Conservation (phyloP, 1,140 invertebrate species). For the Danaus melanippus region DNA sequence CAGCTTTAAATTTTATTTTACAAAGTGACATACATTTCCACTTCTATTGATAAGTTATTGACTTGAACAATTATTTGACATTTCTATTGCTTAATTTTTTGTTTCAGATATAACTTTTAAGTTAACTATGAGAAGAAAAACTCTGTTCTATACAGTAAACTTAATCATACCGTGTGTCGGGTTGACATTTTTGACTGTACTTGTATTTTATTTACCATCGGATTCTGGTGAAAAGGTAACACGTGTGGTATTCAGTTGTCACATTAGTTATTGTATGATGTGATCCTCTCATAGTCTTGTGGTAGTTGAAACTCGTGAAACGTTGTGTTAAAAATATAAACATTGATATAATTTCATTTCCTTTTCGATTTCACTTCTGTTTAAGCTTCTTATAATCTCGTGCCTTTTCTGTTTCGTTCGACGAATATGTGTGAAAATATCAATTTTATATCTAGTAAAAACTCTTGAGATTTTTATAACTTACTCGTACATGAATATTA, state of each 20-base stretch:
- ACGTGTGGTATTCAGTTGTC: conserved; percentile 5
- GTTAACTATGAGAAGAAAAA: conserved; percentile 97
- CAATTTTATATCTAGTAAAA: no score
- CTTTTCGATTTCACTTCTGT: no score
- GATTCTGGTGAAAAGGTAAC: conserved; percentile 97
- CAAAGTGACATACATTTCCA: not conserved
- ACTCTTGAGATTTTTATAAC: no score
- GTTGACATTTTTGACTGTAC: conserved; percentile 96
- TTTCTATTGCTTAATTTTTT: conserved; percentile 18
- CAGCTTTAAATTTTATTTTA: not conserved
- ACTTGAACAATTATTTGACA: not conserved
- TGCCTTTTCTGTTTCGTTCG: no score
- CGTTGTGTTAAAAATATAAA: no score
- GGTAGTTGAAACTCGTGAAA: not conserved
- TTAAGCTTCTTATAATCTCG: no score
- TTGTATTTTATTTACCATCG: conserved; percentile 98
- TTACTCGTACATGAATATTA: no score
- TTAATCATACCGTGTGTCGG: conserved; percentile 97
- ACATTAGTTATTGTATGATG: conserved; percentile 13
- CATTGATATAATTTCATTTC: no score
- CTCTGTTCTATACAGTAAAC: conserved; percentile 97
- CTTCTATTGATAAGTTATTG: not conserved
- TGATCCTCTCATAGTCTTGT: conserved; percentile 16
- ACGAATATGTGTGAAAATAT: no score
- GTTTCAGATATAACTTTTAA: conserved; percentile 75